These are phyloP conservation scores for Rhinolophus sinicus DNA, from an alignment of 2,113 vertebrate species.

Conservation along the genomic window DNA sequence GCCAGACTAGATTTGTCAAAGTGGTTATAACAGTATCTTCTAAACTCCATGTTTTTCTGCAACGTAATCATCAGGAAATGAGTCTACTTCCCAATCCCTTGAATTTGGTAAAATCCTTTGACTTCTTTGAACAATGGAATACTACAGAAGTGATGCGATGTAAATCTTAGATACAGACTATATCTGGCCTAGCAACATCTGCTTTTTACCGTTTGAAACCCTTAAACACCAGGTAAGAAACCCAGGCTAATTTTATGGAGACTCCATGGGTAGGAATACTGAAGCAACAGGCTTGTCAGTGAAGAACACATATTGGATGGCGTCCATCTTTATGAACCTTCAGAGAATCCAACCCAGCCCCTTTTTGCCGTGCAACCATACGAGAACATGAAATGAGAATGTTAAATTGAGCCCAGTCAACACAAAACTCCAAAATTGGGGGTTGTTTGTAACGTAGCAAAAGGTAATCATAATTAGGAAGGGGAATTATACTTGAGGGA, in stretches of 20 bases:
- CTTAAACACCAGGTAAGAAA: neutral
- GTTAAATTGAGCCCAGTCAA: neutral
- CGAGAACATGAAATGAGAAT: neutral
- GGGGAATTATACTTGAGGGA: neutral
- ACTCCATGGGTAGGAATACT: neutral
- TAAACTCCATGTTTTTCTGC: neutral
- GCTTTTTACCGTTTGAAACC: neutral
- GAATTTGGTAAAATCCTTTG: neutral
- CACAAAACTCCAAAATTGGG: neutral
- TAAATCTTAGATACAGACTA: neutral
- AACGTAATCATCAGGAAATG: neutral
- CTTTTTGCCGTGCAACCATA: neutral
- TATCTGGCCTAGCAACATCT: neutral
- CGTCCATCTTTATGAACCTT: neutral
- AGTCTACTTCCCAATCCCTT: neutral
- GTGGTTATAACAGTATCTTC: neutral
- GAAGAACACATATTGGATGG: neutral
- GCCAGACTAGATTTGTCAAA: neutral
- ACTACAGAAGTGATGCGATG: neutral
- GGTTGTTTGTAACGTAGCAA: neutral
- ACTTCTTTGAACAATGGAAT: neutral
- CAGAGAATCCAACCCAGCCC: neutral
- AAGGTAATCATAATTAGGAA: neutral
- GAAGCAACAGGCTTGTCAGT: neutral
- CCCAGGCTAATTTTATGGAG: neutral